Evolutionary conservation across 2,113 vertebrate genomes (phyloP).

Genomic region (Falcunculus frontatus): DNA sequence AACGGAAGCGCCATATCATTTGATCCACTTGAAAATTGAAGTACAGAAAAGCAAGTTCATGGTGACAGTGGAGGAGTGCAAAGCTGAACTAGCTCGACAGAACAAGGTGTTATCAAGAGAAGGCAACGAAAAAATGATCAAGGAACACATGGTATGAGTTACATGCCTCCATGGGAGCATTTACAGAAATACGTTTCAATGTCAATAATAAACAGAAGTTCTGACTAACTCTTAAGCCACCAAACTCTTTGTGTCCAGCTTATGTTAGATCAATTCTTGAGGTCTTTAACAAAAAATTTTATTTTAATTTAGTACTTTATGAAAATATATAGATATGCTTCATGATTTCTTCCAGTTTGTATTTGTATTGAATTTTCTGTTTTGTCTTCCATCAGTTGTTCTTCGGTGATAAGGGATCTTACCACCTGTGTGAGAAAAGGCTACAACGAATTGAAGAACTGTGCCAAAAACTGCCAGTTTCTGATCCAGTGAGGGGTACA

Average conservation of each 20-base stretch:
- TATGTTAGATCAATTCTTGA: background rate
- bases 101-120: conserved; percentile 76
- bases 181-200: background rate
- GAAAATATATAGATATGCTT: background rate
- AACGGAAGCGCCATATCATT: conserved; percentile 86
- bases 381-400: conserved; percentile 76
- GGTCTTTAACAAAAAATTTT: background rate
- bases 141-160: conserved; percentile 85
- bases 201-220: background rate
- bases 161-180: background rate
- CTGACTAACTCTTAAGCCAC: background rate
- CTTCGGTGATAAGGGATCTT: conserved; percentile 84
- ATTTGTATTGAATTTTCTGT: background rate
- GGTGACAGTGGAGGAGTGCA: conserved; percentile 82
- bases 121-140: conserved; percentile 85
- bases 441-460: conserved; percentile 87
- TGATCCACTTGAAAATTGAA: conserved; percentile 87
- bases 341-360: background rate
- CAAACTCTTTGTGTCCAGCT: background rate
- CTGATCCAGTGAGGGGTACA: conserved; percentile 74
- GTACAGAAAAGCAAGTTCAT: conserved; percentile 79
- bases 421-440: conserved; percentile 84
- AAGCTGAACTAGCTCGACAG: conserved; percentile 83
- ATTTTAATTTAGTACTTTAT: background rate
- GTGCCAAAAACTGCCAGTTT: conserved; percentile 85